Conservation (phyloP, 2,113 vertebrate species). For the Solea solea region DNA sequence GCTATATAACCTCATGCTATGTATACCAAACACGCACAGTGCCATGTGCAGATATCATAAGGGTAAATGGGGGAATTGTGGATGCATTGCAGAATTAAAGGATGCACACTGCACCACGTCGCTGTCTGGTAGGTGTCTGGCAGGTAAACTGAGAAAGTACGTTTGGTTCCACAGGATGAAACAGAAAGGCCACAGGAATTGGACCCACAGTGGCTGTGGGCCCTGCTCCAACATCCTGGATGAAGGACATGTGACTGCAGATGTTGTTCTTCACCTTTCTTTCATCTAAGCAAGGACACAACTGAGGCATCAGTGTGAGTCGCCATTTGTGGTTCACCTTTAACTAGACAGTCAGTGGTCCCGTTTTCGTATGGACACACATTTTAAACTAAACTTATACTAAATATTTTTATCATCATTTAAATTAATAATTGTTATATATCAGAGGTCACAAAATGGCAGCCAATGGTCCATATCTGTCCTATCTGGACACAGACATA, state of each 20-base stretch:
- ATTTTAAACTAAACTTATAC: constrained; percentile 30
- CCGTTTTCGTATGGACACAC: constrained; percentile 8
- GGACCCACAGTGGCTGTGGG: constrained; percentile 9
- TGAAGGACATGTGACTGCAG: constrained; percentile 40
- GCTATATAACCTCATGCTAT: no score
- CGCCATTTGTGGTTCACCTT: constrained; percentile 30
- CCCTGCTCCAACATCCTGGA: constrained; percentile 27
- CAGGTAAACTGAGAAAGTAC: constrained; percentile 1
- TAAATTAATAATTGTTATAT: no score
- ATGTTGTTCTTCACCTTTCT: constrained; percentile 43
- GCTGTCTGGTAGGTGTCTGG: background rate
- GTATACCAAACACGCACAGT: background rate
- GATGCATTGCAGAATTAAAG: background rate
- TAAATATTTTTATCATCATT: no score
- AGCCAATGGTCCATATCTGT: no score
- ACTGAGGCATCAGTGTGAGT: constrained; percentile 25
- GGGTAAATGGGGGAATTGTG: background rate
- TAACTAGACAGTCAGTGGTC: constrained; percentile 37
- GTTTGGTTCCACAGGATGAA: constrained; percentile 5
- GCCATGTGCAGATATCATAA: background rate
- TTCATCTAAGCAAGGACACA: constrained; percentile 42
- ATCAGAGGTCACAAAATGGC: no score
- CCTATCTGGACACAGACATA: no score
- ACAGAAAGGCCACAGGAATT: constrained; percentile 15
- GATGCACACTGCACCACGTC: background rate